A percentile compares a stretch with the other conserved stretches of the same genome.
These are phyloP conservation scores for Datnioides undecimradiatus DNA, from an alignment of 2,113 vertebrate genomes.

Conservation along the genomic window DNA sequence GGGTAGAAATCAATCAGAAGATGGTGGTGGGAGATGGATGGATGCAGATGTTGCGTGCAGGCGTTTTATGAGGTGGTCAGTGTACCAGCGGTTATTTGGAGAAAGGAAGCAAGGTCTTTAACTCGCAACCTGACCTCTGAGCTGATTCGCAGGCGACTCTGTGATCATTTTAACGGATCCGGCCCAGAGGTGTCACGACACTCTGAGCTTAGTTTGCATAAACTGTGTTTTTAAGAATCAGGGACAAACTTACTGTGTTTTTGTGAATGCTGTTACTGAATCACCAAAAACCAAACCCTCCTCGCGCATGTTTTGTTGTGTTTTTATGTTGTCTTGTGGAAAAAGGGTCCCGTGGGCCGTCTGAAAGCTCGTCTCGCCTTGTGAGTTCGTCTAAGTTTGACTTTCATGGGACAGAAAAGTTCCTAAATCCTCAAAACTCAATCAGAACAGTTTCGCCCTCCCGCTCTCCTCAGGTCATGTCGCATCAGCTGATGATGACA, in stretches of 20 bases:
- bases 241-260: not conserved
- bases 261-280: not conserved
- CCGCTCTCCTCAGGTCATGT: too few relatives aligned
- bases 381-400: too few relatives aligned
- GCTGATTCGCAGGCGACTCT: not conserved
- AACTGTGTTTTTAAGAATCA: not conserved
- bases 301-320: too few relatives aligned
- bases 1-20: not conserved
- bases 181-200: not conserved
- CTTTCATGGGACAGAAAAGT: too few relatives aligned
- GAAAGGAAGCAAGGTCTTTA: slow-evolving; percentile 8
- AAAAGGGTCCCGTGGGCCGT: too few relatives aligned
- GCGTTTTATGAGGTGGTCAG: not conserved
- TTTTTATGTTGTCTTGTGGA: too few relatives aligned
- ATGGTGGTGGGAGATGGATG: not conserved
- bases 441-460: too few relatives aligned
- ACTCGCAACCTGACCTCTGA: slow-evolving; percentile 15
- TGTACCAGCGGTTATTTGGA: not conserved
- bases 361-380: too few relatives aligned
- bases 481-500: too few relatives aligned
- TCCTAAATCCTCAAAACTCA: too few relatives aligned
- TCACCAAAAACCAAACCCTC: not conserved
- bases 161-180: slow-evolving; percentile 4
- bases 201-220: not conserved
- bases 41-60: slow-evolving; percentile 4